These are phyloP conservation scores for Drosophila colorata DNA, from an alignment of 2,888 invertebrate species.

Conservation along the genomic window DNA sequence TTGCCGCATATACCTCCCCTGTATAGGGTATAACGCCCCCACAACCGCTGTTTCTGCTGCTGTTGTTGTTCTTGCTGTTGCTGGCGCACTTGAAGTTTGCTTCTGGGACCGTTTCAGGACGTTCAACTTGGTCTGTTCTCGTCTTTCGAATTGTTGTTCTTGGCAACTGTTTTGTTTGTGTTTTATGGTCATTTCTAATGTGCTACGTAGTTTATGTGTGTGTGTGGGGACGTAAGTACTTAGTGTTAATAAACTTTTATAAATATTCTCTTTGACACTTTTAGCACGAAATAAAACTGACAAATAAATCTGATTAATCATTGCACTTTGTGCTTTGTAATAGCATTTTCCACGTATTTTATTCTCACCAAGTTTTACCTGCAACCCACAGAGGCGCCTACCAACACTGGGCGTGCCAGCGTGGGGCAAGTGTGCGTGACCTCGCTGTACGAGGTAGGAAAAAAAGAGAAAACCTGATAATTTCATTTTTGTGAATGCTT, in stretches of 20 bases:
- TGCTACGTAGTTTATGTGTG: slow-evolving; percentile 15
- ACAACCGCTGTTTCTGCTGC: slow-evolving; percentile 23
- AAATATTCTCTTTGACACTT: slow-evolving; percentile 82
- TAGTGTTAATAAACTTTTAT: slow-evolving; percentile 81
- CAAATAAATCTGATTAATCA: slow-evolving; percentile 81
- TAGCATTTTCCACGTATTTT: slow-evolving; percentile 62
- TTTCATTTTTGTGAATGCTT: slow-evolving; percentile 26
- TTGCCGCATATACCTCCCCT: slow-evolving; percentile 1
- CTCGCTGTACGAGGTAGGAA: slow-evolving; percentile 9
- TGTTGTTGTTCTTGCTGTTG: slow-evolving; percentile 42
- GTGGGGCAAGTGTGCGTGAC: slow-evolving; percentile 35
- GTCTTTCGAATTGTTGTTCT: slow-evolving; percentile 56
- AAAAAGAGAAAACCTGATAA: slow-evolving; percentile 26
- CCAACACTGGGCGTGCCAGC: background rate
- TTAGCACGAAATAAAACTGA: slow-evolving; percentile 81
- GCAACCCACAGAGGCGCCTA: background rate
- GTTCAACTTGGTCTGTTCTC: slow-evolving; percentile 61
- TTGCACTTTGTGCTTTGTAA: slow-evolving; percentile 75
- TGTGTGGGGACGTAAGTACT: slow-evolving; percentile 59
- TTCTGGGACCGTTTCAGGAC: slow-evolving; percentile 62
- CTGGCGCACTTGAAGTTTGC: slow-evolving; percentile 70
- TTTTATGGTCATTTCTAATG: slow-evolving; percentile 80
- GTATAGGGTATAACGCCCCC: slow-evolving; percentile 1
- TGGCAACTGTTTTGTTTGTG: slow-evolving; percentile 78
- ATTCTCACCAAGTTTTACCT: slow-evolving; percentile 43